Evolutionary conservation across 1,140 invertebrate species (phyloP).

Genomic region (Euwallacea fornicatus): DNA sequence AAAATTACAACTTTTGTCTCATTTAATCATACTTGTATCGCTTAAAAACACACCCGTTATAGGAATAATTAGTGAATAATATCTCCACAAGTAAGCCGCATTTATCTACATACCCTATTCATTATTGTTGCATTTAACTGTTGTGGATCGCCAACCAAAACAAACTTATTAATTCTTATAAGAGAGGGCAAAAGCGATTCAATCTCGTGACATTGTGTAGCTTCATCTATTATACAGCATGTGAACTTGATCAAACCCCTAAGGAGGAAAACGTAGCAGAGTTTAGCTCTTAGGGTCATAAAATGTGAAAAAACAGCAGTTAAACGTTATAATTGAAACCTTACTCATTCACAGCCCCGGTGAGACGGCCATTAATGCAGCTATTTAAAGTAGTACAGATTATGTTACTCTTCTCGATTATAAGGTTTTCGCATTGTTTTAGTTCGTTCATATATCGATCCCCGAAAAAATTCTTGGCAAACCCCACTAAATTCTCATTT

Average conservation of each 20-base stretch:
- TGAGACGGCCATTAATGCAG: slow-evolving; percentile 35
- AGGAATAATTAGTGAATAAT: too few relatives aligned
- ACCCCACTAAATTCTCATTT: slow-evolving; percentile 15
- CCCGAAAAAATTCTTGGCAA: slow-evolving; percentile 36
- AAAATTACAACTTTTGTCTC: too few relatives aligned
- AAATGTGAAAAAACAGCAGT: too few relatives aligned
- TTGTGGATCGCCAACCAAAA: slow-evolving; percentile 87
- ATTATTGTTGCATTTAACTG: slow-evolving; percentile 83
- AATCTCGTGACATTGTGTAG: slow-evolving; percentile 82
- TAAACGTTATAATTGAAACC: not conserved
- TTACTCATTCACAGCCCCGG: slow-evolving; percentile 23
- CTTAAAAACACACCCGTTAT: too few relatives aligned
- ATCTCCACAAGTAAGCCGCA: too few relatives aligned
- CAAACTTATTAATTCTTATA: slow-evolving; percentile 69
- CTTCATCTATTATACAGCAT: slow-evolving; percentile 89
- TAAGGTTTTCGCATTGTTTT: slow-evolving; percentile 36
- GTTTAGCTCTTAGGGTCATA: slow-evolving; percentile 20
- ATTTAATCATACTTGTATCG: too few relatives aligned
- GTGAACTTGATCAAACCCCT: slow-evolving; percentile 64
- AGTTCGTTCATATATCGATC: slow-evolving; percentile 32
- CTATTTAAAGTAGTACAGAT: slow-evolving; percentile 54
- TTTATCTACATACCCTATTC: slow-evolving; percentile 57
- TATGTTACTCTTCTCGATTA: slow-evolving; percentile 49
- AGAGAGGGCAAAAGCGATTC: slow-evolving; percentile 79
- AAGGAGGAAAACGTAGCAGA: slow-evolving; percentile 32